Evolutionary conservation across 2,113 vertebrate species (phyloP), one percentile per base, ranked within the genome.

Genomic region (Megalops atlanticus): DNA sequence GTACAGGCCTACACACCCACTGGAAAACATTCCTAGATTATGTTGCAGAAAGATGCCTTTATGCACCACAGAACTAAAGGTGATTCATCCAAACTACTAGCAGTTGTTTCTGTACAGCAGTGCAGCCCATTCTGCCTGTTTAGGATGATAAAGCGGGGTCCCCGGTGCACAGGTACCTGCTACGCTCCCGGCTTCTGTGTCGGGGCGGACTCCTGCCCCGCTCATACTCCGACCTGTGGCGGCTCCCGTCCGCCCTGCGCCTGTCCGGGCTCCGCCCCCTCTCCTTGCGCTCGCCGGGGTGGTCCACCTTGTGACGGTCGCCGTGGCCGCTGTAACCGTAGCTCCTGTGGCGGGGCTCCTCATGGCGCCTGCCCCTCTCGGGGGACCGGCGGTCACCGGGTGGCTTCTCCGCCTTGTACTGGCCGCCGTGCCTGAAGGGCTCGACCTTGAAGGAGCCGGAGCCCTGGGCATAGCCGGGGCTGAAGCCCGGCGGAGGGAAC

Each of bases 131-230:
- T n/a, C n/a, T n/a, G n/a, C n/a, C n/a, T n/a, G n/a, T n/a, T n/a
- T n/a, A n/a, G n/a, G n/a, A n/a, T n/a, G n/a, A n/a, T 3, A 54
- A 54, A 24, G 18, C 18, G 24, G 49, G 49, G 4, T 14, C 49
- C 49, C 49, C 49, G 7, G 49, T 7, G 27, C 33, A 27, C 75
- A 68, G 36, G 84, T 90, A 98, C 97, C 97, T 96, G 95, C 95
- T 97, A 15, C 95, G 92, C 33, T 98, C 97, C 0, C 96, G 95
- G 90, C 96, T 97, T 69, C 96, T 88, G 89, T 97, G 97, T 40
- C 96, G 93, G 12, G 96, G 94, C 0, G 96, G 93, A 0, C 93
- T 91, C 12, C 96, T 91, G 0, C 94, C 95, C 12, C 96, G 87
- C 11, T 98, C 96, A 0, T 97, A 96, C 1, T 98, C 97, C 0